Evolutionary conservation across 2,113 vertebrate genomes (phyloP), one percentile per base, ranked within the genome.

Genomic region (Mormyrus iriodes): DNA sequence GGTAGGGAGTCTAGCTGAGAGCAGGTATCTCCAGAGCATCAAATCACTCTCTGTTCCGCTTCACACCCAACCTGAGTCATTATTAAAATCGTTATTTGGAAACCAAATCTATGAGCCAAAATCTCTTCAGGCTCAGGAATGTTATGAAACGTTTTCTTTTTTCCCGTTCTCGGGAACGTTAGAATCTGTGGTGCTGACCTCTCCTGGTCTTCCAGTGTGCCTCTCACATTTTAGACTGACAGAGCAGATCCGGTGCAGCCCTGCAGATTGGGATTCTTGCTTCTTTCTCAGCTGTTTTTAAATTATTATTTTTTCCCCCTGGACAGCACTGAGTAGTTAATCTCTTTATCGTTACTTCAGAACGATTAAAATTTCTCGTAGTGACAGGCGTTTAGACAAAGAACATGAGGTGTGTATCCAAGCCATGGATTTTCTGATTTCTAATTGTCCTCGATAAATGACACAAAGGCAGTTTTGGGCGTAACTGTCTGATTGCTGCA

Each of bases 41-140:
- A 24, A 4, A 52, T 15, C 15, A 4, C 21, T 76, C 8, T 13
- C 65, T 51, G 44, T 35, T 52, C n/a, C 61, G 9, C 61, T 53
- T n/a, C 69, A 79, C 27, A 82, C 48, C 27, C 31, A 69, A n/a
- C 49, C 49, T 88, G 69, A 79, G 49, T 88, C 49, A 48, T 35
- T 82, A 82, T 53, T 82, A 69, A 88, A 53, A 31, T 53, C n/a
- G 51, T 88, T 82, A 79, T 76, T 88, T 79, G 5, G 61, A 51
- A 88, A 79, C 44, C 31, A 6, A 79, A 49, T 52, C 48, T 39
- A 79, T 51, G 24, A 9, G 27, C 46, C 44, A 17, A 24, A 51
- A 13, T n/a, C 46, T 48, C 65, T 73, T n/a, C 12, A 4, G 42
- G 21, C 12, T 73, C 46, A 73, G 65, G 27, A 46, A 69, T 44